These are phyloP conservation scores for Scrobipalpa atriplicella DNA, from an alignment of 2,888 invertebrate species.

Conservation along the genomic window DNA sequence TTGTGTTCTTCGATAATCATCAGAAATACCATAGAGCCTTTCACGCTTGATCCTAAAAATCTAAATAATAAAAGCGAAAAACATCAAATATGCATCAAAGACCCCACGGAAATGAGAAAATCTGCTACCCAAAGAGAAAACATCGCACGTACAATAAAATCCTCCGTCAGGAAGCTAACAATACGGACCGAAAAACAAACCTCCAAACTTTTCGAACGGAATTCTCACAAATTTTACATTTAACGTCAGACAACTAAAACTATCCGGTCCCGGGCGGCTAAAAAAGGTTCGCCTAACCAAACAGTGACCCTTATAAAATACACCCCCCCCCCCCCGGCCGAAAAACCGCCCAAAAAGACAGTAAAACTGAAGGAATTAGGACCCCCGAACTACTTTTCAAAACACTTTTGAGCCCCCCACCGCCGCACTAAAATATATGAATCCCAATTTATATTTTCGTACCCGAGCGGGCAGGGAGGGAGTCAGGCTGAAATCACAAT, in stretches of 20 bases:
- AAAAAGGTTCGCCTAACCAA: conserved; percentile 82
- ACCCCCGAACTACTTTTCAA: conserved; percentile 77
- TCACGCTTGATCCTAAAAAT: no score
- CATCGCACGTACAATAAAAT: neutral
- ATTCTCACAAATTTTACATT: conserved; percentile 69
- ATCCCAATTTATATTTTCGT: conserved; percentile 80
- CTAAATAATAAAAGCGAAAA: no score
- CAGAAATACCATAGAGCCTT: no score
- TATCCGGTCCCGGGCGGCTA: conserved; percentile 68
- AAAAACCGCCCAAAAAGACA: conserved; percentile 81
- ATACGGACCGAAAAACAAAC: conserved; percentile 51
- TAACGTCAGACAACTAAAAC: conserved; percentile 68
- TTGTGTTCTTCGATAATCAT: no score
- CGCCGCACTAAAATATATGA: conserved; percentile 74
- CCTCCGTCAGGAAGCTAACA: conserved; percentile 31
- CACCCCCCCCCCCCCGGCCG: conserved; percentile 52
- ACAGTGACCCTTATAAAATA: conserved; percentile 80
- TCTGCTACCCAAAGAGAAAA: neutral
- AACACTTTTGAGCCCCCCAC: conserved; percentile 71
- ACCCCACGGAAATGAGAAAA: neutral
- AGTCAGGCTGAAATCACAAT: conserved; percentile 35
- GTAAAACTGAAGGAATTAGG: conserved; percentile 82
- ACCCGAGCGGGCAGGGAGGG: conserved; percentile 51
- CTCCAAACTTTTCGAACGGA: conserved; percentile 61
- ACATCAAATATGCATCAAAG: neutral